Percentiles rank a stretch among this genome's conserved stretches.
phyloP scores from a whole-genome alignment of 2,113 vertebrate genomes.

The Dinomys branickii region DNA sequence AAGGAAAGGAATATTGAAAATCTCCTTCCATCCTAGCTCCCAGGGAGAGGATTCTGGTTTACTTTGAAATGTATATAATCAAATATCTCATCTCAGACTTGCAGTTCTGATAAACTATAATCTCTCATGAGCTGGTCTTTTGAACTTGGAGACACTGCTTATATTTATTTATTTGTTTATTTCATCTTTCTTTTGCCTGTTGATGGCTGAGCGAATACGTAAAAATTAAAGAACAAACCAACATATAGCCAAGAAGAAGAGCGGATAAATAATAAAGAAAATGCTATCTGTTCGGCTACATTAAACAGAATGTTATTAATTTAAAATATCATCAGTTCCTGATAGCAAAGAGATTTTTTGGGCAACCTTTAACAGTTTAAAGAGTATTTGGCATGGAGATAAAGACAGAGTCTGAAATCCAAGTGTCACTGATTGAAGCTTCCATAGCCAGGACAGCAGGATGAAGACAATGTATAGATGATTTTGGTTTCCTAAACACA shows the following conservation, averaged over 20 bases:
- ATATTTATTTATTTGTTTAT: background rate
- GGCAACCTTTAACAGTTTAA: background rate
- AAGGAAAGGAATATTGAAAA: constrained; percentile 35
- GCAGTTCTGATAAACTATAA: background rate
- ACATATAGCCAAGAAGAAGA: background rate
- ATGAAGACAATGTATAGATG: background rate
- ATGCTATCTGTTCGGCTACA: background rate
- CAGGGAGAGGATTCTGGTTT: background rate
- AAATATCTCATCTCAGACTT: background rate
- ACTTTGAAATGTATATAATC: constrained; percentile 41
- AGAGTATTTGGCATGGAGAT: constrained; percentile 24
- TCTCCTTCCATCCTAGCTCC: background rate
- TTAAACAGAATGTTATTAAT: constrained; percentile 19
- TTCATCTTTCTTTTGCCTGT: background rate
- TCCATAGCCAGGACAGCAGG: background rate
- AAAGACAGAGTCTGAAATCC: constrained; percentile 22
- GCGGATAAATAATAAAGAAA: background rate
- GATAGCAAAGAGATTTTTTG: constrained; percentile 41
- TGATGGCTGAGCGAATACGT: constrained; percentile 28
- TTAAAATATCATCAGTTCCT: constrained; percentile 25
- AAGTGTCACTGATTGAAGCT: background rate
- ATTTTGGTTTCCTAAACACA: background rate
- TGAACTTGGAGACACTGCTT: background rate
- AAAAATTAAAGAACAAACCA: background rate
- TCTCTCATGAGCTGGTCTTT: constrained; percentile 29